Base-by-base conservation (phyloP, 2,888 invertebrate genomes). In the Lydus trimaculatus region DNA sequence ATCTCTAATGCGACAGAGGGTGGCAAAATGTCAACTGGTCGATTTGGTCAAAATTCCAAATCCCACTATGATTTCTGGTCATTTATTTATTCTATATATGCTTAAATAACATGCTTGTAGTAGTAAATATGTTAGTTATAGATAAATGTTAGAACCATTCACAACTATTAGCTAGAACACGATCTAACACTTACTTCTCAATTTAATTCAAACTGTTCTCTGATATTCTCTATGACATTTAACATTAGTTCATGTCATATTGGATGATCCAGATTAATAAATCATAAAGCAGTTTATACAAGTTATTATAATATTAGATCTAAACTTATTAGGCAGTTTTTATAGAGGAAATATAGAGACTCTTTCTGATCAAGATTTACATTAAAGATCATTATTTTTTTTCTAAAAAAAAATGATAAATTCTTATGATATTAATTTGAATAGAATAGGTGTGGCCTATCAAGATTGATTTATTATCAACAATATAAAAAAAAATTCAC, bases 111-210 rank as follows among this genome's bases (percentile, higher is more conserved):
- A n/a, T n/a, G n/a, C n/a, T n/a, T n/a, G n/a, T n/a, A n/a, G n/a
- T n/a, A n/a, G n/a, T n/a, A 52, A 6, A 43, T 43, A 43, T 43
- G 15, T 36, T 13, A 1, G 7, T 31, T 36, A 36, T 52, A 52
- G 48, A 52, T 8, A 52, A 52, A 52, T 52, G 20, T 61, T 61
- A 36, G 48, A 23, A 52, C 20, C 48, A 75, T 70, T 74, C 72
- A 64, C 64, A 67, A 71, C 75, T 74, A 76, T 76, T 76, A 76
- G 75, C 67, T 65, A 71, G 71, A 73, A 77, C 77, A 77, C 72
- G 77, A 75, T 75, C 75, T 76, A 75, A 76, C 77, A 76, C 76
- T 76, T 74, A 77, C 71, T 74, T 71, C 69, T 71, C 76, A 73
- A 78, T 75, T 74, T 74, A 71, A 65, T 65, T 62, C 70, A 69